Evolutionary conservation across 2,888 invertebrate genomes (phyloP).

Genomic region (Zygaena filipendulae): DNA sequence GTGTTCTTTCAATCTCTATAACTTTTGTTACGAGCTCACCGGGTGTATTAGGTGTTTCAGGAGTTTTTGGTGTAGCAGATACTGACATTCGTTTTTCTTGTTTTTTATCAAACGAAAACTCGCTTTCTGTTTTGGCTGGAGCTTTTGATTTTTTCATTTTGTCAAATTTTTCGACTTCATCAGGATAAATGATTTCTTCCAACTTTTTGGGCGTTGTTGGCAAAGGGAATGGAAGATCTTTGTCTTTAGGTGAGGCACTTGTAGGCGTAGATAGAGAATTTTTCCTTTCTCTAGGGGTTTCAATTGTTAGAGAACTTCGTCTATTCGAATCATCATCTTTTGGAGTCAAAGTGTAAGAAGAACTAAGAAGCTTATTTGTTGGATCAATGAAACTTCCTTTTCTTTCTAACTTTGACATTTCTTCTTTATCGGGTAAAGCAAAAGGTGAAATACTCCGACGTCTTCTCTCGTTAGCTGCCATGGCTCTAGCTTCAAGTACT

Average conservation of each 20-base stretch:
- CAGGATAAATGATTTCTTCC: slow-evolving; percentile 41
- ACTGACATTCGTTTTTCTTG: slow-evolving; percentile 29
- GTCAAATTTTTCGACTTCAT: slow-evolving; percentile 30
- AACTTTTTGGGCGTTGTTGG: slow-evolving; percentile 46
- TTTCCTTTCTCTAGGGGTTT: slow-evolving; percentile 28
- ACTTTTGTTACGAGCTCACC: slow-evolving; percentile 56
- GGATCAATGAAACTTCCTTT: slow-evolving; percentile 64
- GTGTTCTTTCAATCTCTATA: slow-evolving; percentile 53
- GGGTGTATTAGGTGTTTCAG: slow-evolving; percentile 25
- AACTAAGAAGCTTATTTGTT: slow-evolving; percentile 51
- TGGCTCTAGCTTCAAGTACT: slow-evolving; percentile 50
- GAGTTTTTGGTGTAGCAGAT: slow-evolving; percentile 25
- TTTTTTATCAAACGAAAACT: slow-evolving; percentile 40
- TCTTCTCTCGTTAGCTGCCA: slow-evolving; percentile 52
- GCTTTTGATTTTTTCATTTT: slow-evolving; percentile 29
- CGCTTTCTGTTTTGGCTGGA: slow-evolving; percentile 34
- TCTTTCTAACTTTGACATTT: slow-evolving; percentile 34
- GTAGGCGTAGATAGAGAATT: slow-evolving; percentile 33
- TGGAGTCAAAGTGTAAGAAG: slow-evolving; percentile 46
- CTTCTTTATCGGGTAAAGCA: slow-evolving; percentile 54
- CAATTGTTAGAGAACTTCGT: slow-evolving; percentile 40
- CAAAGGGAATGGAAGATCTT: slow-evolving; percentile 33
- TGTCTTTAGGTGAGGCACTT: slow-evolving; percentile 39
- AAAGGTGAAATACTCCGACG: slow-evolving; percentile 64
- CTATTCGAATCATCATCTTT: slow-evolving; percentile 47